phyloP scores from a whole-genome alignment of 2,888 invertebrate genomes.

The Leucophora obtusa region DNA sequence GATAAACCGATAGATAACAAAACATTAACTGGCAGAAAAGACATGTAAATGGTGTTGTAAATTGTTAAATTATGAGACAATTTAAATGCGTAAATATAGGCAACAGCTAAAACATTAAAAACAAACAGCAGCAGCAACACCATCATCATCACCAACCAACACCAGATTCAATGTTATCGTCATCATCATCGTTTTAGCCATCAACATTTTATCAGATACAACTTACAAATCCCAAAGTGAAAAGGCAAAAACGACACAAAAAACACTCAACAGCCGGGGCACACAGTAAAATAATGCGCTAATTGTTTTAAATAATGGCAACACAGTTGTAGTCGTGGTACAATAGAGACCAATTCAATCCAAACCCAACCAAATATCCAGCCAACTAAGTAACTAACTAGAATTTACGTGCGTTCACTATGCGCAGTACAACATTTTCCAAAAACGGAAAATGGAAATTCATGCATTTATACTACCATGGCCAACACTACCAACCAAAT shows the following conservation, averaged over 20 bases:
- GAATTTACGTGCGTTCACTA: conserved; percentile 34
- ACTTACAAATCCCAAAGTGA: conserved; percentile 36
- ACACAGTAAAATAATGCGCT: conserved; percentile 62
- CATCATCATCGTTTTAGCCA: conserved; percentile 38
- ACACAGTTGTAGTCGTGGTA: conserved; percentile 1
- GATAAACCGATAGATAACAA: conserved; percentile 58
- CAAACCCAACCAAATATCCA: conserved; percentile 12
- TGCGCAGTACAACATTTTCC: conserved; percentile 36
- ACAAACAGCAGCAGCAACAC: conserved; percentile 4
- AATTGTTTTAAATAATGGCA: conserved; percentile 69
- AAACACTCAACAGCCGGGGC: conserved; percentile 10
- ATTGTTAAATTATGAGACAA: conserved; percentile 62
- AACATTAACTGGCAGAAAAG: conserved; percentile 55
- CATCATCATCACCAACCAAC: conserved; percentile 22
- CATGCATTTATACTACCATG: not conserved
- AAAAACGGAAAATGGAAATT: conserved; percentile 55
- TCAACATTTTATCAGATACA: conserved; percentile 57
- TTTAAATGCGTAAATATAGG: conserved; percentile 61
- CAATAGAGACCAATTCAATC: conserved; percentile 13
- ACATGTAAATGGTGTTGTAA: conserved; percentile 59
- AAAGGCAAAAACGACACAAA: conserved; percentile 9
- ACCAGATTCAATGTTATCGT: conserved; percentile 6
- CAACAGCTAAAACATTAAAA: conserved; percentile 35
- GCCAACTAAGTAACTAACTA: conserved; percentile 40
- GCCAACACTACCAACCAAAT: conserved; percentile 24